phyloP scores from a whole-genome alignment of 2,113 vertebrate genomes.

The Myrmophylax atrothorax region DNA sequence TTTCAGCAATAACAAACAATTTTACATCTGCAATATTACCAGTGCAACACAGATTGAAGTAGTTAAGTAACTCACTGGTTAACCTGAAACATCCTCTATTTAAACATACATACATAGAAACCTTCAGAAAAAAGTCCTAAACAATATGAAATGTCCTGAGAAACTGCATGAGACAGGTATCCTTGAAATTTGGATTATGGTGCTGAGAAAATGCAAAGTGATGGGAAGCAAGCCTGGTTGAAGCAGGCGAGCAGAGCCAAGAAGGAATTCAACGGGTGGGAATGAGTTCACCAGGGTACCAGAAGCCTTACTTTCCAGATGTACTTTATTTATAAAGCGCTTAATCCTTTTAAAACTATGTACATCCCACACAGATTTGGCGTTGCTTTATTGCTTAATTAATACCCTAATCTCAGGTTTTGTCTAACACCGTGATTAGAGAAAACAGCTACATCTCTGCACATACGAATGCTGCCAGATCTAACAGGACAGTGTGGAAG shows the following conservation, averaged over 20 bases:
- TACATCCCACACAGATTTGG: constrained; percentile 34
- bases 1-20: constrained; percentile 72
- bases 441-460: not conserved
- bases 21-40: constrained; percentile 63
- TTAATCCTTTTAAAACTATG: constrained; percentile 57
- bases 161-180: not conserved
- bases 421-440: not conserved
- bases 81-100: constrained; percentile 59
- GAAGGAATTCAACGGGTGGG: not conserved
- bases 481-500: not conserved
- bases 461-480: not conserved
- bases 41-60: constrained; percentile 72
- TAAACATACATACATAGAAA: constrained; percentile 15
- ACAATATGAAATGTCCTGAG: constrained; percentile 2
- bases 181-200: not conserved
- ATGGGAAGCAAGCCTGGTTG: not conserved
- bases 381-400: constrained; percentile 35
- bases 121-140: not conserved
- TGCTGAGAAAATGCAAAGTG: not conserved
- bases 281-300: not conserved
- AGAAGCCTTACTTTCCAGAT: constrained; percentile 47
- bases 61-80: constrained; percentile 64
- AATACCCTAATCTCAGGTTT: constrained; percentile 19
- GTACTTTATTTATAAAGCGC: constrained; percentile 25
- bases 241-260: not conserved